Evolutionary conservation across 2,113 vertebrate species (phyloP).

Genomic region (Megaptera novaeangliae): DNA sequence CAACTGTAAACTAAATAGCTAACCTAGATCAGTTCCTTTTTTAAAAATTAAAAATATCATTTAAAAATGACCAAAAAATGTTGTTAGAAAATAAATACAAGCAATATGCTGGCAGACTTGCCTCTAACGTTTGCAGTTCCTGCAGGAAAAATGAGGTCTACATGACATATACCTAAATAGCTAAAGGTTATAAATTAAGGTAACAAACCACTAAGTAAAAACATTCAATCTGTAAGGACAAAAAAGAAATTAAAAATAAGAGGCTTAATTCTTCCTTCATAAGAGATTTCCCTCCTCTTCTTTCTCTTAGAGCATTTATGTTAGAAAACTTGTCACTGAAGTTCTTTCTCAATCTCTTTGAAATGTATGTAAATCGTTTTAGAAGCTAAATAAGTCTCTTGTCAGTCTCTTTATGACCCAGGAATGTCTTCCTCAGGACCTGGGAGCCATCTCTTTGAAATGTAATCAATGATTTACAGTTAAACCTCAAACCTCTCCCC

Average conservation of each 20-base stretch:
- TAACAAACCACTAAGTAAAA: not conserved
- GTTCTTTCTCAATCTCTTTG: not conserved
- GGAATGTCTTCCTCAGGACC: not conserved
- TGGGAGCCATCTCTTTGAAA: not conserved
- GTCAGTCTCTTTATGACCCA: not conserved
- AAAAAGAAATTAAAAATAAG: not conserved
- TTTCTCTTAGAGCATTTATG: not conserved
- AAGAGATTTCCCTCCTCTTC: not conserved
- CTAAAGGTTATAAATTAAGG: not conserved
- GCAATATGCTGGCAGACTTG: not conserved
- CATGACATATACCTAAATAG: not conserved
- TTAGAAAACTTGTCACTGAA: not conserved
- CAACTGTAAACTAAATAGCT: not conserved
- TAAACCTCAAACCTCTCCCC: not conserved
- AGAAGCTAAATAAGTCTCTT: not conserved
- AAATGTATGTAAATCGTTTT: not conserved
- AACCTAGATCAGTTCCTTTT: not conserved
- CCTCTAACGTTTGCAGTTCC: not conserved
- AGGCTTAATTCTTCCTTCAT: not conserved
- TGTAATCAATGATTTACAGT: not conserved
- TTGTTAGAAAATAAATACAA: not conserved
- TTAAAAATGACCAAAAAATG: not conserved
- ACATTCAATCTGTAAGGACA: not conserved
- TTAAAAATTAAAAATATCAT: not conserved
- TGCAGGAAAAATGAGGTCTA: not conserved